phyloP scores from a whole-genome alignment of 2,113 vertebrate species.

The Colistium nudipinnis region DNA sequence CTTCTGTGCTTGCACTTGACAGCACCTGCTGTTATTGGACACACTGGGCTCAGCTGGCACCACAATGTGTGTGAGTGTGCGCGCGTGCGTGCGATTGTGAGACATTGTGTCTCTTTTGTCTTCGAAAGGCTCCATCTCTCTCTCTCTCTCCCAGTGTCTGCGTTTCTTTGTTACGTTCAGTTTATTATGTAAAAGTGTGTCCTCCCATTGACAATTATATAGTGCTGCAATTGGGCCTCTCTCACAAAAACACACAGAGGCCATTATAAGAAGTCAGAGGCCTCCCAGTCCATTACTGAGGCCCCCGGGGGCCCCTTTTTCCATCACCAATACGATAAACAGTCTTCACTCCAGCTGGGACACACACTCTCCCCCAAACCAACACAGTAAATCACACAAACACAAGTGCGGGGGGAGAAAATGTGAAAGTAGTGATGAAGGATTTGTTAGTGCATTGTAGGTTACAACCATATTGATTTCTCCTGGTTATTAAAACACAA shows the following conservation, averaged over 20 bases:
- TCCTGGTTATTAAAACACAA: constrained; percentile 17
- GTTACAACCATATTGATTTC: constrained; percentile 35
- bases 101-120: constrained; percentile 33
- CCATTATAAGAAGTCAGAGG: constrained; percentile 70
- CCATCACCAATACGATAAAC: constrained; percentile 74
- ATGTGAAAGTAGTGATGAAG: constrained; percentile 1
- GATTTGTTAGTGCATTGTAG: constrained; percentile 11
- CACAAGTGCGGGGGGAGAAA: constrained; percentile 1
- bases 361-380: constrained; percentile 24
- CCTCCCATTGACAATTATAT: constrained; percentile 63
- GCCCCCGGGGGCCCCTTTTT: constrained; percentile 62
- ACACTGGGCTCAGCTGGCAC: constrained; percentile 74
- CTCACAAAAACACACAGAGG: constrained; percentile 30
- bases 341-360: constrained; percentile 72
- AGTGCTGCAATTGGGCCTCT: constrained; percentile 45
- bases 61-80: constrained; percentile 43
- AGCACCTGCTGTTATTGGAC: constrained; percentile 76
- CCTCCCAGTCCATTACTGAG: constrained; percentile 67
- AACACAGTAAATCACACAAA: constrained; percentile 35
- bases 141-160: not conserved
- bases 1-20: constrained; percentile 70
- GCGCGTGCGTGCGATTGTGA: not conserved
- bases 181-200: constrained; percentile 67
- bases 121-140: constrained; percentile 39
- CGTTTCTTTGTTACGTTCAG: constrained; percentile 56